Base-by-base conservation (phyloP, 2,888 invertebrate species). In the Miltochrista miniata region DNA sequence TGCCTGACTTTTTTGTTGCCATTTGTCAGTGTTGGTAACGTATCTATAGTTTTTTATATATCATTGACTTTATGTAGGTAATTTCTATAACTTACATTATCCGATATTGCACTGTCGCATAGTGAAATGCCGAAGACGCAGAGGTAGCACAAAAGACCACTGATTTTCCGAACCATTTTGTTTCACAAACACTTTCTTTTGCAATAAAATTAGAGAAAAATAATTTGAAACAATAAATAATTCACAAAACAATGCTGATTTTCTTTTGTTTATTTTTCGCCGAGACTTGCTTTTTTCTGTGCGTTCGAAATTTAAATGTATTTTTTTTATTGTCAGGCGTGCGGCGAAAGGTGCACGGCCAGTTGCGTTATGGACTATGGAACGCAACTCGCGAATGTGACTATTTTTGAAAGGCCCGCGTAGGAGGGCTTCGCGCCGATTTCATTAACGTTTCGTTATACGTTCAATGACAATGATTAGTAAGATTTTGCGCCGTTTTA, bases 361-460 rank as follows among this genome's bases (percentile, higher is more conserved):
- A 77, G 72, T 76, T 77, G 78, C 81, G 68, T 74, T 85, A 74
- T 87, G 83, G 76, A 75, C 74, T 85, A 74, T 87, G 83, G 76
- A 75, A 75, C 79, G 70, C 70, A 68, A 76, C 71, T 75, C 70
- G 79, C 74, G 77, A 81, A 81, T 84, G 88, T 83, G 74, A 69
- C 68, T 78, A 85, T 83, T 87, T 90, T 91, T 90, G 90, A 91
- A 91, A 90, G 90, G 89, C 90, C 87, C 90, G 90, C 90, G 90
- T 90, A 90, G 90, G 90, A 83, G 88, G 90, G 91, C 79, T 88
- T 87, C 83, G 80, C 89, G 89, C 87, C 77, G 71, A 81, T 85
- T 85, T 81, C 77, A 71, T 59, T 60, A 58, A 56, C 87, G 88
- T 87, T 88, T 74, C 83, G 75, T 86, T 87, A 70, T 24, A 64